Evolutionary conservation across 2,888 invertebrate species (phyloP), one percentile per base, ranked within the genome.

Genomic region (Lasioglossum marginatum): DNA sequence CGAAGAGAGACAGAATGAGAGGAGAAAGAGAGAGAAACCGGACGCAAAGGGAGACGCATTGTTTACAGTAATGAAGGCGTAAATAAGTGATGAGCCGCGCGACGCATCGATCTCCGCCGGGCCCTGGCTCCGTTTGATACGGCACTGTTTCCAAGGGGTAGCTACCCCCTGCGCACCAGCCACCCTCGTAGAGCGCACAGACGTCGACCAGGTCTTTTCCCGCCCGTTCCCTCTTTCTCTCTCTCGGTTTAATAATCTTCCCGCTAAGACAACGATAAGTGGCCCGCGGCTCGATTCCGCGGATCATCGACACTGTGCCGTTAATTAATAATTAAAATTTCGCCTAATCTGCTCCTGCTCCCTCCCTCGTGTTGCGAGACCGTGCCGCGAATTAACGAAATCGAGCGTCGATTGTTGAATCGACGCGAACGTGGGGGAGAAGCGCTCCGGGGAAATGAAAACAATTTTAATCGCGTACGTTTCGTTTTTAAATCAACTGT

Each of bases 61-160:
- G 94, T 93, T 94, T 94, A 93, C 92, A 92, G 93, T 94, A 94
- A 94, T 93, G 94, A 94, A 94, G 92, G 93, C 93, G 93, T 94
- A 93, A 94, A 94, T 94, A 94, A 94, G 92, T 92, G 91, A 93
- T 91, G 93, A 94, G 91, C 73, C 87, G 89, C 92, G 92, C 91
- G 91, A 91, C 89, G 90, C 91, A 91, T 89, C 92, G 92, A 93
- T 94, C 93, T 87, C 84, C 63, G 75, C 68, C 74, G 77, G 79
- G 86, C 77, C 31, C 81, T 66, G 45, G 76, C 77, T 82, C 68
- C 77, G 80, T 76, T 90, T 81, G 79, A 81, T 86, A 87, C 89
- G 80, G 85, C 83, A 86, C 90, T 87, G 63, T 52, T 48, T 45
- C 43, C 77, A 52, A 52, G 70, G 79, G 78, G 72, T 76, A 37